Evolutionary conservation across 1,140 invertebrate species (phyloP), one percentile per base, ranked within the genome.

Genomic region (Phocides pigmalion): DNA sequence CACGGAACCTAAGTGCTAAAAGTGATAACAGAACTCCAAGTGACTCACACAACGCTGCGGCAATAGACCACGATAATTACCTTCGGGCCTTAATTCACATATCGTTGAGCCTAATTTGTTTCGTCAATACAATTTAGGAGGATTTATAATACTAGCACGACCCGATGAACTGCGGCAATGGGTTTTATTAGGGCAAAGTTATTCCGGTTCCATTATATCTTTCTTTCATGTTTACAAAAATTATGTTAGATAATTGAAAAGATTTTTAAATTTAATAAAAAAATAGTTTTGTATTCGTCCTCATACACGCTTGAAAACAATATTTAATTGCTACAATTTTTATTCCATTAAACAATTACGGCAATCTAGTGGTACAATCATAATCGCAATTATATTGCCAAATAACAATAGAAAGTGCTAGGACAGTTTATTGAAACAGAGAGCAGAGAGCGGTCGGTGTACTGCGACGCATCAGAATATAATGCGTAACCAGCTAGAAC

Each of bases 1-100:
- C 66, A 42, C 64, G 49, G 35, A 70, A 70, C 70, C 81, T 79
- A 74, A 85, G 78, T 81, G 74, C 76, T 79, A 72, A 80, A 75
- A 76, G 72, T 72, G 74, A 78, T 79, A 79, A 79, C 63, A 65
- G 53, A 39, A 69, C 35, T 44, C 61, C 35, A 44, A 51, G 39
- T 25, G 28, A 53, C 46, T 47, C 39, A 44, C 59, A 51, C 62
- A 44, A 56, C 32, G 41, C n/a, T n/a, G n/a, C n/a, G n/a, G n/a
- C 39, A n/a, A 28, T 8, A 22, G 20, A 28, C 42, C 42, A 14
- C 14, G 41, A 44, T 75, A 75, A 79, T 79, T 73, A 70, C 67
- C 68, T 74, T 64, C 53, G 58, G 54, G 53, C 56, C 61, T 68
- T 72, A 72, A 64, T 66, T 53, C 54, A 22, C 19, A 47, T 54